Evolutionary conservation across 2,888 invertebrate genomes (phyloP), one percentile per base, ranked within the genome.

Genomic region (Metalampra italica): DNA sequence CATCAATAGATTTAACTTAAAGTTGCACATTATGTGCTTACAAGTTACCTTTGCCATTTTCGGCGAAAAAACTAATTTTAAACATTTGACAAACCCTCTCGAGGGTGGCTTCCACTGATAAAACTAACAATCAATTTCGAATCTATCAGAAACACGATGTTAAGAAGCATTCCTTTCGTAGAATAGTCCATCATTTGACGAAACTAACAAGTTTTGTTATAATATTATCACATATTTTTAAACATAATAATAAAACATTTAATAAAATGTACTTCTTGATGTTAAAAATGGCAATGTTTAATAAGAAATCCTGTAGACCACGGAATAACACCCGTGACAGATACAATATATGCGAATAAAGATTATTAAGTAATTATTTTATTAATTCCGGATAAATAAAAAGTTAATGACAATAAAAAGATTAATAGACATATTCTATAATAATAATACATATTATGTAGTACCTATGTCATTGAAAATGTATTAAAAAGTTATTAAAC

Each of bases 71-170:
- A 65, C 62, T 67, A 66, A 66, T 62, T 60, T 49, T 60, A 22
- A 22, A 65, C 64, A 65, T 68, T 66, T 66, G 65, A 73, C 68
- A 68, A 71, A 64, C 75, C 81, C 75, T 57, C 30, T 50, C 55
- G n/a, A 36, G 74, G 77, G 75, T 59, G 57, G 57, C 53, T 61
- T 72, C 57, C 75, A 68, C 65, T 71, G 74, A 76, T 75, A 82
- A 78, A 69, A 75, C 78, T 80, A 82, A 71, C 56, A 56, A 80
- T 86, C 87, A 87, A 86, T 87, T 87, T 87, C 87, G 86, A 88
- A 85, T 78, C 86, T 84, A 87, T 82, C 87, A 85, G 86, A 81
- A 69, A 70, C 64, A 70, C 68, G 72, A 49, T 41, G 52, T 43
- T 45, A 45, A 43, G 45, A 36, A 43, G 29, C 47, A 45, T 47